Evolutionary conservation across 2,888 invertebrate species (phyloP), one percentile per base, ranked within the genome.

Genomic region (Hydriomena furcata): DNA sequence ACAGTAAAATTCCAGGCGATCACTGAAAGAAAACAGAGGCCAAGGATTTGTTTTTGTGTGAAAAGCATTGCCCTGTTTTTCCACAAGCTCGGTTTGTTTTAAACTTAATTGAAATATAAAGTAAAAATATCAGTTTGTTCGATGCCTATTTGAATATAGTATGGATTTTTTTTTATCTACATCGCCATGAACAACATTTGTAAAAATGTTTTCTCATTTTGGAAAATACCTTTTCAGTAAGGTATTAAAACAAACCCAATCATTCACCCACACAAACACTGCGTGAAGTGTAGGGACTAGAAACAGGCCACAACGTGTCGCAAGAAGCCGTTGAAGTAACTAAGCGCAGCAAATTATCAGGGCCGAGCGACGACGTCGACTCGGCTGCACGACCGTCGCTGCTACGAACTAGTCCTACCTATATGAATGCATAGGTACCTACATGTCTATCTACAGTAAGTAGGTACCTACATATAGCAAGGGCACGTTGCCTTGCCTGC

Each of bases 291-390:
- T 65, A 73, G 71, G 76, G 72, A 71, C 70, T 79, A 75, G 74
- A 80, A 81, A 81, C 76, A 76, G 74, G 78, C 63, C 75, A 66
- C 74, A 71, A 71, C 68, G 77, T 84, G 85, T 82, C 80, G 84
- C 76, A 87, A 88, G 89, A 89, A 89, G 89, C 89, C 89, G 82
- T 89, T 85, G 85, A 89, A 88, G 85, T 86, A 87, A 84, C 84
- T 85, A 84, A 86, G 87, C 84, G 84, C 85, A 87, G 89, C 82
- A 86, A 85, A 86, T 85, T 84, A 88, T 86, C 88, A 88, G 85
- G 87, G 88, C 79, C 87, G 84, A 74, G 73, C 82, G 82, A 76
- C 82, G 82, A 68, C 80, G 81, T 66, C 78, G 79, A 72, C 75
- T 73, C 73, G 76, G 73, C 77, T 70, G 79, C 76, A 71, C 79